Evolutionary conservation across 2,888 invertebrate genomes (phyloP), one percentile per base, ranked within the genome.

Genomic region (Sphaerophoria rueppellii): DNA sequence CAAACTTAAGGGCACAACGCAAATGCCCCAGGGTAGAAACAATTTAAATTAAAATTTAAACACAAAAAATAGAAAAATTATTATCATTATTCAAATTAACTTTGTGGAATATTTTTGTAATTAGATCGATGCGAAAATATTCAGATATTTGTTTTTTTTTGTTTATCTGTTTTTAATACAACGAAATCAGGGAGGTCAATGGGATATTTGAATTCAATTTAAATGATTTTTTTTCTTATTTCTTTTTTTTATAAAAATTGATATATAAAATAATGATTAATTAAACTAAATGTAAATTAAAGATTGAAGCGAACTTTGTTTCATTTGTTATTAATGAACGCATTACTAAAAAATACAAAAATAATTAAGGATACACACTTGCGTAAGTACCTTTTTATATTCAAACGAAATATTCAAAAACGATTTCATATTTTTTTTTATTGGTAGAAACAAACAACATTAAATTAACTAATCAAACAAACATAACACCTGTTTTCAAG

Each of bases 31-130:
- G 46, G 61, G 43, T 24, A 34, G 7, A 9, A 14, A 7, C 11
- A 48, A 43, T 37, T 9, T 6, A 16, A 11, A 7, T 32, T 24
- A 9, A 63, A 48, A 46, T 6, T 32, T n/a, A 34, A 61, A 24
- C 24, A 67, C n/a, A 37, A 52, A 67, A 16, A 14, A 52, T 11
- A n/a, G 6, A 24, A 16, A 52, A 46, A 74, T 63, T 55, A 55
- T 57, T 55, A 55, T 48, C 60, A 35, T 73, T 61, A 69, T 65
- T 50, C 34, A 46, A 65, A 63, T 65, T 58, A 74, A 74, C 65
- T 60, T 74, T 55, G 61, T 54, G 34, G 55, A 74, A 57, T 24
- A 24, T 76, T 65, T 60, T 70, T 63, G 35, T 55, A 63, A 73
- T 73, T 63, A 73, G 57, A 70, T 55, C 34, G 70, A 48, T 34